phyloP scores from a whole-genome alignment of 2,113 vertebrate species.

The Sturnira hondurensis region DNA sequence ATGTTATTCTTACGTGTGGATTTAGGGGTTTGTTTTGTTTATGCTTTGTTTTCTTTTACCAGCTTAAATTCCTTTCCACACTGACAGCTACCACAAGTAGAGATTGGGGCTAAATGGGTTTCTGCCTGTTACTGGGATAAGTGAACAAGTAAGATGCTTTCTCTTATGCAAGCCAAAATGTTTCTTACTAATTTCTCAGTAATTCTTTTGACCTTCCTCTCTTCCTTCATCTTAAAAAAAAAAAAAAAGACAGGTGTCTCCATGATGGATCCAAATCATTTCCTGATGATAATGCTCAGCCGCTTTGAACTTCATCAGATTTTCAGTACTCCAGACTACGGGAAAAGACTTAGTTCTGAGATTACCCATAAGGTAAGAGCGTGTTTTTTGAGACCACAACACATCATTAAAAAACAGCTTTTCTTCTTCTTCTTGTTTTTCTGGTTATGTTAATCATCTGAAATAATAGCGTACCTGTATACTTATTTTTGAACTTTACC shows the following conservation, averaged over 20 bases:
- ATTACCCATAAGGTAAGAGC: constrained; percentile 90
- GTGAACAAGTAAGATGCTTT: neutral
- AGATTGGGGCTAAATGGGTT: neutral
- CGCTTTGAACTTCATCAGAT: constrained; percentile 97
- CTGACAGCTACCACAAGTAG: neutral
- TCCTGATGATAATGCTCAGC: constrained; percentile 96
- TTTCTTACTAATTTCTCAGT: neutral
- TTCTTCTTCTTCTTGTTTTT: neutral
- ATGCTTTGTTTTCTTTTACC: neutral
- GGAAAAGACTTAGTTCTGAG: constrained; percentile 91
- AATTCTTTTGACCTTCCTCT: constrained; percentile 44
- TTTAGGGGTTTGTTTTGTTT: neutral
- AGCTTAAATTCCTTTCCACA: neutral
- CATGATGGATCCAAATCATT: constrained; percentile 99
- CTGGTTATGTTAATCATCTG: neutral
- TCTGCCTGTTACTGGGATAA: neutral
- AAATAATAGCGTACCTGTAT: neutral
- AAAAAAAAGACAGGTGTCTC: constrained; percentile 91
- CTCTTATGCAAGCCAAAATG: neutral
- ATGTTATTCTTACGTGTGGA: neutral
- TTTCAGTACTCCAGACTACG: constrained; percentile 92
- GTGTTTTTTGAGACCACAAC: neutral
- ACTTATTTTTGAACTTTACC: neutral
- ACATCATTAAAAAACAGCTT: neutral
- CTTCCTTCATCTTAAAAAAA: constrained; percentile 57